These are phyloP conservation scores for Cantharis flavilabris DNA, from an alignment of 2,888 invertebrate species.

Conservation along the genomic window DNA sequence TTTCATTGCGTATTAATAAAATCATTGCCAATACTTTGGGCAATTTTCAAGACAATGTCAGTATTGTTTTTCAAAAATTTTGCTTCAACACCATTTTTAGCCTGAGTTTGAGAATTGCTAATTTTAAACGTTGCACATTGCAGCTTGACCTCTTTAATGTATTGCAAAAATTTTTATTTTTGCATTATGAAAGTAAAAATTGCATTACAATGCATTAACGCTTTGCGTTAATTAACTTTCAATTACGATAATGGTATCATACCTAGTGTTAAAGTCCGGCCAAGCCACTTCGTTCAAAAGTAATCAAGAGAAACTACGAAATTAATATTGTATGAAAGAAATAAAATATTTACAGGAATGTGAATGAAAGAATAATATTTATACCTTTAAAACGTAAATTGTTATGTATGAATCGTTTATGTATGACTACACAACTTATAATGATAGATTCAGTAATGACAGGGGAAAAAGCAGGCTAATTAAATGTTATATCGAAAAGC, in stretches of 20 bases:
- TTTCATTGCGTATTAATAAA: conserved; percentile 19
- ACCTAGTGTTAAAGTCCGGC: background rate
- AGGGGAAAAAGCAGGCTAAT: background rate
- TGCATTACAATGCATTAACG: background rate
- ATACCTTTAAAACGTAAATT: background rate
- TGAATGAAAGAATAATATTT: background rate
- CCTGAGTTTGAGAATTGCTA: background rate
- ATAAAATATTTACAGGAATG: background rate
- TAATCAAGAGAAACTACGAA: background rate
- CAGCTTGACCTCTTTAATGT: background rate
- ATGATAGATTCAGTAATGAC: background rate
- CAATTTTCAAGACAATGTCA: too few relatives aligned
- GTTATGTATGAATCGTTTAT: background rate
- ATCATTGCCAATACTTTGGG: background rate
- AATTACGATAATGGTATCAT: background rate
- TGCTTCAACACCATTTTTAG: too few relatives aligned
- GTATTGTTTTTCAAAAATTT: too few relatives aligned
- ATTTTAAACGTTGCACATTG: background rate
- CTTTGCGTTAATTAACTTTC: background rate
- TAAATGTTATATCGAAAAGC: background rate
- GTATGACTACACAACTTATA: background rate
- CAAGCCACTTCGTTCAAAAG: background rate
- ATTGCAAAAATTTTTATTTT: background rate
- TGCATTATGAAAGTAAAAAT: background rate
- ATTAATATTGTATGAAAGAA: background rate